Evolutionary conservation across 2,797 vertebrate species (phyloP), one percentile per base, ranked within the genome.

Genomic region (Protosalanx chinensis): DNA sequence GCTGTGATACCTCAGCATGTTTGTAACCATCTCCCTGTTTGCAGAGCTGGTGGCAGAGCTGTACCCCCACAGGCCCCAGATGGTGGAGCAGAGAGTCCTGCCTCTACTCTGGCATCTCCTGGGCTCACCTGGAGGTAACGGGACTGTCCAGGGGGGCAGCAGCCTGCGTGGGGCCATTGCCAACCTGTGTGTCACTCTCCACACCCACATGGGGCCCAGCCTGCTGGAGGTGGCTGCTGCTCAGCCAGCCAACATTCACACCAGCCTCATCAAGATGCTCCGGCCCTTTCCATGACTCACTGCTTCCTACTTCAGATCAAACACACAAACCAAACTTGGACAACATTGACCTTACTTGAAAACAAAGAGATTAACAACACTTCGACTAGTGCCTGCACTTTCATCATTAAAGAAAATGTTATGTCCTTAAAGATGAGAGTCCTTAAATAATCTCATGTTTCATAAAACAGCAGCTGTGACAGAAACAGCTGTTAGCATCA

Each of bases 41-140:
- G 15, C 67, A 68, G 67, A 68, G 8, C 32, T 68, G 0, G 95
- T 96, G 46, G 84, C n/a, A 0, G 93, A 94, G 76, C 85, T 98
- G 23, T 94, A 98, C 82, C 94, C 93, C 0, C 93, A 93, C 59
- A 97, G 93, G 84, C 95, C 96, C 27, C 90, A 92, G 3, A 86
- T 94, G 15, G 94, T 96, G 75, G 95, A 97, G 86, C 95, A 97
- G 83, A 96, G 94, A 79, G 96, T 92, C 12, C 83, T 96, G 35
- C 92, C 88, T 1, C 90, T 98, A 76, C 91, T 98, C 33, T 98
- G 96, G 96, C 95, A 97, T 76, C 95, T 97, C 7, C 89, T 98
- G 83, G 93, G 95, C 53, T 90, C 89, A 67, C 86, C 92, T 27
- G 91, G 88, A 6, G 88, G 90, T 78, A 93, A 94, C 6, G 91